These are phyloP conservation scores for Cydia strobilella DNA, from an alignment of 1,140 invertebrate species.

Conservation along the genomic window DNA sequence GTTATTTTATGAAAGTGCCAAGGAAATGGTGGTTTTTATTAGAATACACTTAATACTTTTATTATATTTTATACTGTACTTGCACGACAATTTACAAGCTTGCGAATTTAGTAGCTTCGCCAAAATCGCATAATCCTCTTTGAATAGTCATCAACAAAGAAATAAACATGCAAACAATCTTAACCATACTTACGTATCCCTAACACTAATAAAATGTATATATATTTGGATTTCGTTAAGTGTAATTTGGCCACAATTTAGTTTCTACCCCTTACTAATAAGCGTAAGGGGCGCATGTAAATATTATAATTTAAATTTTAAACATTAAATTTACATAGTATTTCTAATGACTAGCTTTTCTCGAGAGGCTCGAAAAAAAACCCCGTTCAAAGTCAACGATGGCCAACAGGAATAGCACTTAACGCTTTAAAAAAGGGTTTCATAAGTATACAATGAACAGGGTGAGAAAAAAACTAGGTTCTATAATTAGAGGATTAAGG, in stretches of 20 bases:
- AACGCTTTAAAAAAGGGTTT: not conserved
- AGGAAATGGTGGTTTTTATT: too few relatives aligned
- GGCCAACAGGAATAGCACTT: conserved; percentile 11
- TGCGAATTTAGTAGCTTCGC: not conserved
- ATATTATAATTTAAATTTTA: conserved; percentile 74
- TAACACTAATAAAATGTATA: conserved; percentile 76
- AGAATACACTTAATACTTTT: not conserved
- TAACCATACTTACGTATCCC: conserved; percentile 54
- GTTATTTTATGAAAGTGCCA: too few relatives aligned
- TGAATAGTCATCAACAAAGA: conserved; percentile 23
- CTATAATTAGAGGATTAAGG: conserved; percentile 24
- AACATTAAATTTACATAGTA: conserved; percentile 75
- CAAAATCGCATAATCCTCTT: not conserved
- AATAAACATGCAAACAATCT: conserved; percentile 52
- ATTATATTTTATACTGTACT: not conserved
- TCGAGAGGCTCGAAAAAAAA: conserved; percentile 61
- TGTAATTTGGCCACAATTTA: conserved; percentile 78
- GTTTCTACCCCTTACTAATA: conserved; percentile 68
- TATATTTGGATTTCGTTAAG: conserved; percentile 76
- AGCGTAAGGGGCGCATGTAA: conserved; percentile 69
- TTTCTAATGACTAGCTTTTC: conserved; percentile 77
- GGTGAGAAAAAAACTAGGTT: conserved; percentile 29
- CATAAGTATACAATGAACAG: not conserved
- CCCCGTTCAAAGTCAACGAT: not conserved
- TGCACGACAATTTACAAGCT: not conserved